Conservation (phyloP, 2,797 vertebrate species). For the Eupleurogrammus muticus region DNA sequence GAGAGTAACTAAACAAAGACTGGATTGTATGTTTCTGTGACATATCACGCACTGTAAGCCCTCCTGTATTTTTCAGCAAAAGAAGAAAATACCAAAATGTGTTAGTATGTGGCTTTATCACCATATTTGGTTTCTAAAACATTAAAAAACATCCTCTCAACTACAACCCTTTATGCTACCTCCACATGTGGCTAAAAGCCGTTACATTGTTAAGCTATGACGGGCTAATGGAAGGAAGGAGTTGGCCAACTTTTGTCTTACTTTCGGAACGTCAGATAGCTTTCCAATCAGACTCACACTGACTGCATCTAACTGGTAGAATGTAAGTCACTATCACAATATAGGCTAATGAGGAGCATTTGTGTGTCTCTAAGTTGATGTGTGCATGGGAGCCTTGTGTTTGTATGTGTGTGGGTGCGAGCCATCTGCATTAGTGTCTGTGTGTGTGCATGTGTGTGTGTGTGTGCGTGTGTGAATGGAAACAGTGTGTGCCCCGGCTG, state of each 20-base stretch:
- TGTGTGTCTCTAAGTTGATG: conserved; percentile 38
- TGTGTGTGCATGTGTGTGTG: conserved; percentile 21
- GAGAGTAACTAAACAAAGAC: too few species aligned
- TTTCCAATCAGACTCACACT: conserved; percentile 52
- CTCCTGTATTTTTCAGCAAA: too few species aligned
- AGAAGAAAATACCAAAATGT: too few species aligned
- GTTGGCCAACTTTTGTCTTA: conserved; percentile 24
- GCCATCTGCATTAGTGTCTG: conserved; percentile 1
- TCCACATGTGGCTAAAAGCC: too few species aligned
- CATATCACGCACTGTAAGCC: too few species aligned
- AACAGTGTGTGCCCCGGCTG: conserved; percentile 57
- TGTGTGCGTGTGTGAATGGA: not conserved
- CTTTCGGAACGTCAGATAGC: conserved; percentile 44
- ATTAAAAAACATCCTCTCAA: not conserved
- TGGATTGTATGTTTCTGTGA: too few species aligned
- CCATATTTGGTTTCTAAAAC: not conserved
- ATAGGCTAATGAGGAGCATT: conserved; percentile 63
- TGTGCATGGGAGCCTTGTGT: conserved; percentile 11
- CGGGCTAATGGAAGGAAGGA: too few species aligned
- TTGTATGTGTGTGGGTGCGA: conserved; percentile 13
- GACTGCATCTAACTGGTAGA: conserved; percentile 50
- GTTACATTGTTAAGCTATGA: too few species aligned
- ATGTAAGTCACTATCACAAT: conserved; percentile 46
- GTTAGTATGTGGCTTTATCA: too few species aligned
- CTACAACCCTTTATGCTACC: too few species aligned